Evolutionary conservation across 2,797 vertebrate genomes (phyloP).

Genomic region (Diplodus sargus): DNA sequence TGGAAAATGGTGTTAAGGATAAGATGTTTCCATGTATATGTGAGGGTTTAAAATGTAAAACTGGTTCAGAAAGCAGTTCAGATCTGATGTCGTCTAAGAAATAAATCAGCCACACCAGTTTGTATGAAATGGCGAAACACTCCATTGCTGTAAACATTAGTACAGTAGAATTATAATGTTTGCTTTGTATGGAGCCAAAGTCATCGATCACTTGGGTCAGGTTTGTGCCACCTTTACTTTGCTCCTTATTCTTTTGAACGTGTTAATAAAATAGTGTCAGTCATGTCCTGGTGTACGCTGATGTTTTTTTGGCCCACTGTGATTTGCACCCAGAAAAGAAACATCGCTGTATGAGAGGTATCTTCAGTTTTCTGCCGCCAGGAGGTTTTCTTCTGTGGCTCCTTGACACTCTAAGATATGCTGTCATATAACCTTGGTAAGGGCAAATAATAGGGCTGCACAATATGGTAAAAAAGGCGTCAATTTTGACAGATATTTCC

Average conservation of each 20-base stretch:
- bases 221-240: not conserved
- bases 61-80: too few relatives aligned
- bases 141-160: not conserved
- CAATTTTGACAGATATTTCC: too few relatives aligned
- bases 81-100: not conserved
- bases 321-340: too few relatives aligned
- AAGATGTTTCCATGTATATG: not conserved
- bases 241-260: too few relatives aligned
- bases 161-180: not conserved
- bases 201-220: not conserved
- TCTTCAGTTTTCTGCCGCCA: too few relatives aligned
- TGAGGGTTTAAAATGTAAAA: not conserved
- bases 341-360: too few relatives aligned
- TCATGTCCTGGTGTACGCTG: too few relatives aligned
- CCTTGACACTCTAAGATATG: not conserved
- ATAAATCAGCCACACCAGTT: not conserved
- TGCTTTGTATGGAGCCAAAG: not conserved
- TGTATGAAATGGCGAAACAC: not conserved
- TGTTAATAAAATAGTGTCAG: too few relatives aligned
- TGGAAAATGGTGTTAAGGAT: not conserved
- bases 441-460: too few relatives aligned
- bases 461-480: too few relatives aligned
- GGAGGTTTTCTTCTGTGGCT: not conserved
- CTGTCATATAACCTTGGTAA: not conserved
- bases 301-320: too few relatives aligned